Base-by-base conservation (phyloP, 1,140 invertebrate genomes). In the Phthorimaea operculella region DNA sequence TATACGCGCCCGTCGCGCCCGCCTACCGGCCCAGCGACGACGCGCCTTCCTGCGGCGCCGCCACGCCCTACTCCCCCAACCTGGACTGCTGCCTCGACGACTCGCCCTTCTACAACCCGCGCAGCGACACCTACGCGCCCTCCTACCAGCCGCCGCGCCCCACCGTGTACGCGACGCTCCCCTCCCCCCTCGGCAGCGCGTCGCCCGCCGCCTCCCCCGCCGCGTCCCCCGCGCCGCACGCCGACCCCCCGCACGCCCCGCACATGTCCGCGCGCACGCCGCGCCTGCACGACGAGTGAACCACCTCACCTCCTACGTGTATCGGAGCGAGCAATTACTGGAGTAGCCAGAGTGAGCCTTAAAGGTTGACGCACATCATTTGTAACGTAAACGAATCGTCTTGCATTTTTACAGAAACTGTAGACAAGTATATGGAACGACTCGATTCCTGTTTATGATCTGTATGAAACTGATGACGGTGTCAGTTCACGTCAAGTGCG, bases 1-100 rank as follows among this genome's bases (percentile, higher is more conserved):
- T 89, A 58, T 89, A 89, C 63, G 88, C 87, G 9, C 88, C 88
- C 0, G 87, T 86, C 42, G 88, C 83, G 49, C 88, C 88, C 1
- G 87, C 86, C n/a, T 89, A 89, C 63, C 73, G 80, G 44, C 83
- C 85, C n/a, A 85, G 80, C 59, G 81, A 85, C 64, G 80, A 85
- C 60, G 80, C 85, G 49, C 80, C 82, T 0, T 79, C 79, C 0
- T 82, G 80, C 63, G 85, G 82, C 9, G 82, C 83, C 12, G 82
- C 79, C 14, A 86, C 85, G 34, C 85, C 85, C 3, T 85, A 76
- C 66, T 85, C 85, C 45, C 76, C 81, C 7, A 83, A 84, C 56
- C 55, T 85, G 21, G 83, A 86, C 58, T 79, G 66, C 62, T 70
- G 69, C 49, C 70, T 76, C 3, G 83, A 86, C 60, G 83, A 85